Base-by-base conservation (phyloP, 2,888 invertebrate species). In the Yponomeuta evonymella region DNA sequence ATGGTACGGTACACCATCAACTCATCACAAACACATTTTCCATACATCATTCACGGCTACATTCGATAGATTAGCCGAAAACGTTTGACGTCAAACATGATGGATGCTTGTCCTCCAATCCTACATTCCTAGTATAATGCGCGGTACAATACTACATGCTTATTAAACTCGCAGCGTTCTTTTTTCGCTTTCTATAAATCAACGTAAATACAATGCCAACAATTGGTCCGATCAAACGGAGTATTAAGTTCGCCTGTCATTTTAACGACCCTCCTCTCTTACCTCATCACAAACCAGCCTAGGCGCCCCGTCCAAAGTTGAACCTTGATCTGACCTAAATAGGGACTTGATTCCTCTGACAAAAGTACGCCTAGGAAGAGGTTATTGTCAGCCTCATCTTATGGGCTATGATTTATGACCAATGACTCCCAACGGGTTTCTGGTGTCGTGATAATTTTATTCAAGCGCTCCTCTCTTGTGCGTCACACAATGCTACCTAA, bases 331-430 rank as follows among this genome's bases (percentile, higher is more conserved):
- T 63, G 43, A 10, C 15, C 10, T n/a, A 1, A 0, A 70, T 77
- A 83, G 70, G 76, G 80, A 79, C 51, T 15, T 74, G 43, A 71
- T 79, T 70, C 74, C 48, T 70, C 70, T 71, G 48, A 62, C 69
- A 72, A 67, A 6, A 62, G 68, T 73, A 75, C 73, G 74, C 81
- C 81, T 87, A 90, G 87, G 89, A 89, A 85, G 83, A 88, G 85
- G 85, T 85, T 85, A 90, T 89, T 90, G 91, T 91, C 90, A 89
- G 90, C 83, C 83, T 86, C 85, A 83, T 90, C 90, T 91, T 91
- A 91, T 90, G 90, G 88, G 88, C 86, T 90, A 92, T 92, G 92
- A 92, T 92, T 92, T 91, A 92, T 92, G 92, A 91, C 84, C 87
- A 83, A 86, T 89, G 91, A 90, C 90, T 92, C 89, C 92, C 91